A percentile compares a stretch with the other conserved stretches of the same genome.
These are phyloP conservation scores for Agapostemon virescens DNA, from an alignment of 2,888 invertebrate species.

Conservation along the genomic window DNA sequence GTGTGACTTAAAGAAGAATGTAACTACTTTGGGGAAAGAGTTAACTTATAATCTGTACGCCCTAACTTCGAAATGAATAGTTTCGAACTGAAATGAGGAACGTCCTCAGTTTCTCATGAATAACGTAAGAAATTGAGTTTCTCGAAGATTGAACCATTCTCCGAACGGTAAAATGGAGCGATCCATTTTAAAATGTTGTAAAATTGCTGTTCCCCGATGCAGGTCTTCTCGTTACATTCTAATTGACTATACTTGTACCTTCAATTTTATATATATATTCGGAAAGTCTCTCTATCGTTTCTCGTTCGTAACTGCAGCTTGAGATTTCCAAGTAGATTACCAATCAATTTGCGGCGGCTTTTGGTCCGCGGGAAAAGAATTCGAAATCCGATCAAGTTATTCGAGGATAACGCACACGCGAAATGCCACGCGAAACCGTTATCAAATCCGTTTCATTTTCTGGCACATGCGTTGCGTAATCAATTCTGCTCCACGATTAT, in stretches of 20 bases:
- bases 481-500: slow-evolving; percentile 42
- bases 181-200: neutral
- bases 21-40: neutral
- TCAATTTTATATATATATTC: neutral
- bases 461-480: slow-evolving; percentile 18
- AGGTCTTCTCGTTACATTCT: neutral
- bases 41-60: slow-evolving; percentile 15
- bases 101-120: slow-evolving; percentile 16
- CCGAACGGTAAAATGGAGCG: neutral
- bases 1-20: neutral
- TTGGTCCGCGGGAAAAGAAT: neutral
- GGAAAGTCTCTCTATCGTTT: neutral
- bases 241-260: neutral
- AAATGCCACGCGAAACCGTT: neutral
- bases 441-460: slow-evolving; percentile 2
- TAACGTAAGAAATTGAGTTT: slow-evolving; percentile 14
- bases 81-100: neutral
- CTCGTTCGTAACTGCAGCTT: too few species aligned
- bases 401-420: neutral
- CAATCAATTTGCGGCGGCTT: neutral
- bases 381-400: neutral
- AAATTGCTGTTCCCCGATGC: neutral
- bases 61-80: slow-evolving; percentile 14
- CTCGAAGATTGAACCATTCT: slow-evolving; percentile 12
- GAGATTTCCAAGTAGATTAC: neutral